These are phyloP conservation scores for Meteorus cinctellus DNA, from an alignment of 2,888 invertebrate species.

Conservation along the genomic window DNA sequence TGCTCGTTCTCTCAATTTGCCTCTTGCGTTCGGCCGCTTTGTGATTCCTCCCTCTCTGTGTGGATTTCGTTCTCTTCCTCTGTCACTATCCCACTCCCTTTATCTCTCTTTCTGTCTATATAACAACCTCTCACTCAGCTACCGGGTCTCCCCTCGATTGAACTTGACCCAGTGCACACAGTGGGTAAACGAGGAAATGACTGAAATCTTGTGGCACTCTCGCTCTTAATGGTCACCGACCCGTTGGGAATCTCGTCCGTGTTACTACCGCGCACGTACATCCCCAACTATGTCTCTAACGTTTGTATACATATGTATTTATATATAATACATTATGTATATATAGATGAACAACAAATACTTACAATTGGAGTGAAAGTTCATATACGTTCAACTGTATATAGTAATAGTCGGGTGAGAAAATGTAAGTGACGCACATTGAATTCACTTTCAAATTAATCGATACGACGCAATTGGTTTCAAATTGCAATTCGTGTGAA, in stretches of 20 bases:
- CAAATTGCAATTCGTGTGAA: conserved; percentile 39
- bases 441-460: conserved; percentile 33
- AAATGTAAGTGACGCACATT: conserved; percentile 27
- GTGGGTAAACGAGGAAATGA: conserved; percentile 57
- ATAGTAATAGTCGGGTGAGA: background rate
- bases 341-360: background rate
- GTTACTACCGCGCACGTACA: conserved; percentile 11
- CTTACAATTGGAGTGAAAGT: background rate
- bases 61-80: conserved; percentile 59
- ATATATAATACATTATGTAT: background rate
- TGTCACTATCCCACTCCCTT: conserved; percentile 46
- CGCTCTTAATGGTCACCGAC: conserved; percentile 60
- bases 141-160: conserved; percentile 52
- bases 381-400: background rate
- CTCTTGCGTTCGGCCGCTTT: conserved; percentile 31
- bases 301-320: background rate
- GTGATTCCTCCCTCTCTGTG: conserved; percentile 45
- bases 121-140: conserved; percentile 30
- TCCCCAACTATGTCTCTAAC: background rate
- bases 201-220: conserved; percentile 64
- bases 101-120: conserved; percentile 28
- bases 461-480: conserved; percentile 21
- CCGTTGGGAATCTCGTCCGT: conserved; percentile 43
- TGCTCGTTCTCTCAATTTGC: conserved; percentile 36
- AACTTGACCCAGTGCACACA: conserved; percentile 67